These are phyloP conservation scores for Ptyas mucosa DNA, from an alignment of 2,113 vertebrate genomes.

Conservation along the genomic window DNA sequence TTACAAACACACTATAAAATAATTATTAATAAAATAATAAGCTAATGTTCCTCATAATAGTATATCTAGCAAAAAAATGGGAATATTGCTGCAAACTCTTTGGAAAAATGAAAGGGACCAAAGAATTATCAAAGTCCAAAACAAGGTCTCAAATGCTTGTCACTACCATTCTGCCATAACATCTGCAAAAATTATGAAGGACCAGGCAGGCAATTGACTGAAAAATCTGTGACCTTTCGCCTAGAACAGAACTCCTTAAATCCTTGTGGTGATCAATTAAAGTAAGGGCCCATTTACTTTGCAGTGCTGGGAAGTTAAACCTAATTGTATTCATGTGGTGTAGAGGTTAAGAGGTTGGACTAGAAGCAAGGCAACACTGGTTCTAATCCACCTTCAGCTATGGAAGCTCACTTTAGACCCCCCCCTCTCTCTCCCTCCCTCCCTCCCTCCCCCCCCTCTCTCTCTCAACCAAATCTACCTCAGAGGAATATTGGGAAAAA, in stretches of 20 bases:
- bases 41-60: background rate
- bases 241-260: background rate
- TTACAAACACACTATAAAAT: background rate
- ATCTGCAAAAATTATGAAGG: background rate
- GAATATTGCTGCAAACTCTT: background rate
- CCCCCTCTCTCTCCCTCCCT: background rate
- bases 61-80: background rate
- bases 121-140: background rate
- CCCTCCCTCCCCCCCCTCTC: too few species aligned
- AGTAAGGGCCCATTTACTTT: background rate
- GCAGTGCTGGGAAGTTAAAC: background rate
- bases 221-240: background rate
- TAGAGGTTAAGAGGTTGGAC: background rate
- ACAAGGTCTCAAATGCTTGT: background rate
- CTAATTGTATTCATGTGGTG: background rate
- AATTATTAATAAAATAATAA: background rate
- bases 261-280: background rate
- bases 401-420: background rate
- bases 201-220: background rate
- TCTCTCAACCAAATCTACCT: background rate
- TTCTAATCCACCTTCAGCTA: background rate
- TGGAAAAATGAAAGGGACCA: too few species aligned
- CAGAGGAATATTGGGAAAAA: background rate
- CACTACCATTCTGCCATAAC: background rate
- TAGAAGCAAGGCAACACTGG: background rate